Percentiles rank a stretch among this genome's conserved stretches.
Evolutionary conservation across 2,888 invertebrate genomes (phyloP).

Genomic region (Campoplex nolae): DNA sequence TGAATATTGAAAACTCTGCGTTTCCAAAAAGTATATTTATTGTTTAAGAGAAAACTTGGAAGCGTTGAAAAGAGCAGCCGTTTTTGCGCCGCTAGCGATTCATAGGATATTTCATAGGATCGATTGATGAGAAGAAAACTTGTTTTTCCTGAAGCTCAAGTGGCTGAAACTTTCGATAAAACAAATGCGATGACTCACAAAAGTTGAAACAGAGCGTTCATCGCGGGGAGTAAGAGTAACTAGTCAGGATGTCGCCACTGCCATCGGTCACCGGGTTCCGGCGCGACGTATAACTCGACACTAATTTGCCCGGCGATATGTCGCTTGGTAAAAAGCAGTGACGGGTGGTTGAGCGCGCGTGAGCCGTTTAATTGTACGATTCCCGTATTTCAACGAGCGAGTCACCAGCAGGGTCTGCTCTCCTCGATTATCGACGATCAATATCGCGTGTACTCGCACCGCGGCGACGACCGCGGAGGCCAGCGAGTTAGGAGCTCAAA

Average conservation of each 20-base stretch:
- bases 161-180: not conserved
- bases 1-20: not conserved
- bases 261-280: not conserved
- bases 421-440: conserved; percentile 80
- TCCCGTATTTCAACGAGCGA: conserved; percentile 13
- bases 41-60: not conserved
- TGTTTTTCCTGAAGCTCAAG: not conserved
- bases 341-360: not conserved
- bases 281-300: not conserved
- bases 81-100: no score
- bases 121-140: no score
- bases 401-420: conserved; percentile 34
- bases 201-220: conserved; percentile 77
- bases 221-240: conserved; percentile 44
- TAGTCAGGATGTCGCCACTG: not conserved
- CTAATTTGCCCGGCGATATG: not conserved
- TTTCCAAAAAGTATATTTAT: not conserved
- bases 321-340: not conserved
- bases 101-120: no score
- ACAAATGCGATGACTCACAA: conserved; percentile 74
- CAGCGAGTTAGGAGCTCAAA: not conserved
- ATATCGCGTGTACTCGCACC: conserved; percentile 68
- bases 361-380: not conserved
- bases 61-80: not conserved
- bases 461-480: not conserved